Conservation (phyloP, 2,888 invertebrate species). For the Diarsia brunnea region DNA sequence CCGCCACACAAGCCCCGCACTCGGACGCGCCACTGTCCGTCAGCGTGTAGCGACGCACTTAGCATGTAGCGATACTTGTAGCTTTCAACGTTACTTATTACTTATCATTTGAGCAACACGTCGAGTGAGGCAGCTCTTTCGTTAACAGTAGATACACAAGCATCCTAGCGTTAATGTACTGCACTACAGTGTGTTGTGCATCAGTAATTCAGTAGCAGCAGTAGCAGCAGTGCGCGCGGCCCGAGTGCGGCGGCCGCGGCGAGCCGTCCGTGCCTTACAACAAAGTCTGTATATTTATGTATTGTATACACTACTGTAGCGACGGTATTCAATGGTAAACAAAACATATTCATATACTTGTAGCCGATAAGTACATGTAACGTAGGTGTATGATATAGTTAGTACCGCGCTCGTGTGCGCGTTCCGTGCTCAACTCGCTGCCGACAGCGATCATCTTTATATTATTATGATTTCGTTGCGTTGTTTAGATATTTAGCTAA, state of each 20-base stretch:
- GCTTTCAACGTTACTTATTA: background rate
- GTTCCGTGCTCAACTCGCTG: conserved; percentile 61
- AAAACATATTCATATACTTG: conserved; percentile 48
- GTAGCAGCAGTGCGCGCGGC: conserved; percentile 28
- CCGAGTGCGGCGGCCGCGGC: conserved; percentile 68
- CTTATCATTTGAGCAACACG: conserved; percentile 22
- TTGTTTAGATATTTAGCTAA: conserved; percentile 49
- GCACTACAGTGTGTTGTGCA: conserved; percentile 21
- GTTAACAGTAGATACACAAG: conserved; percentile 21
- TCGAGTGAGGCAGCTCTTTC: conserved; percentile 47
- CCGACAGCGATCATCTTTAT: conserved; percentile 37
- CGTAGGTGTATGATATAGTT: conserved; percentile 54
- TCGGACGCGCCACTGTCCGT: conserved; percentile 36
- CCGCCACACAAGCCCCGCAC: conserved; percentile 67
- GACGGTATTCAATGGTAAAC: conserved; percentile 39
- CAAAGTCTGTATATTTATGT: conserved; percentile 81
- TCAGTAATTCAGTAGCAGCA: conserved; percentile 2
- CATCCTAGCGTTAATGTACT: conserved; percentile 20
- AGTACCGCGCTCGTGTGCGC: conserved; percentile 26
- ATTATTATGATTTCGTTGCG: conserved; percentile 51
- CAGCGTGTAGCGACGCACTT: too few species aligned
- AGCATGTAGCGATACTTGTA: background rate
- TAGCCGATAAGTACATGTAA: conserved; percentile 65
- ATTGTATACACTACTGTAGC: conserved; percentile 63
- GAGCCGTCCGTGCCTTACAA: conserved; percentile 82